phyloP scores from a whole-genome alignment of 2,797 vertebrate species.

The Simalia tracyae region DNA sequence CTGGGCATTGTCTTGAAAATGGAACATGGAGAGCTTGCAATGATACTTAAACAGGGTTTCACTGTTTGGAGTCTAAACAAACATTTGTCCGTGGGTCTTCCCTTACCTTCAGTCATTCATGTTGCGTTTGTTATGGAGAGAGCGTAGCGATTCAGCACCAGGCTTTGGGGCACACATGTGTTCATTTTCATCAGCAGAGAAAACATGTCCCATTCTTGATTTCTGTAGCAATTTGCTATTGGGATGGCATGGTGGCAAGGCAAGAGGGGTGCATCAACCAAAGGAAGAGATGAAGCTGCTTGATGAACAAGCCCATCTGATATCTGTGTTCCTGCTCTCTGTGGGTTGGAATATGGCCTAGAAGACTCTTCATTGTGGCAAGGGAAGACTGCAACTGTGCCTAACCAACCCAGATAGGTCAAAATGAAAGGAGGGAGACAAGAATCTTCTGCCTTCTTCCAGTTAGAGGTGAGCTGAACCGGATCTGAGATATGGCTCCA shows the following conservation, averaged over 20 bases:
- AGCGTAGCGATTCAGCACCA: slow-evolving; percentile 32
- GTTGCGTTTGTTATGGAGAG: slow-evolving; percentile 31
- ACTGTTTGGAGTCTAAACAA: slow-evolving; percentile 46
- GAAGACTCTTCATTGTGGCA: too few relatives aligned
- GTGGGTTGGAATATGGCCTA: too few relatives aligned
- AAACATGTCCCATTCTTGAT: neutral
- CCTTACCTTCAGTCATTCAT: neutral
- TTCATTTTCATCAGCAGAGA: neutral
- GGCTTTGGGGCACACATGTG: neutral
- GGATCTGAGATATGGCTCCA: too few relatives aligned
- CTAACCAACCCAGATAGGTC: too few relatives aligned
- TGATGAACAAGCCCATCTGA: too few relatives aligned
- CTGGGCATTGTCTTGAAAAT: neutral
- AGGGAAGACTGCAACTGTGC: too few relatives aligned
- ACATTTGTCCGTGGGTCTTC: neutral
- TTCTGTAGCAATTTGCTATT: slow-evolving; percentile 18
- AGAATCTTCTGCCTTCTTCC: too few relatives aligned
- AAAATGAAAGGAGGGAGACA: too few relatives aligned
- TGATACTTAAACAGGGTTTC: slow-evolving; percentile 27
- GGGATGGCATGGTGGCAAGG: slow-evolving; percentile 20
- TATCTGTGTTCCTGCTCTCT: too few relatives aligned
- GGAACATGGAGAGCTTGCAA: slow-evolving; percentile 17
- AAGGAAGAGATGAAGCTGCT: neutral
- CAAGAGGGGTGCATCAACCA: neutral
- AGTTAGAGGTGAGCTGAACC: too few relatives aligned